Evolutionary conservation across 2,113 vertebrate genomes (phyloP).

Genomic region (Nerophis lumbriciformis): DNA sequence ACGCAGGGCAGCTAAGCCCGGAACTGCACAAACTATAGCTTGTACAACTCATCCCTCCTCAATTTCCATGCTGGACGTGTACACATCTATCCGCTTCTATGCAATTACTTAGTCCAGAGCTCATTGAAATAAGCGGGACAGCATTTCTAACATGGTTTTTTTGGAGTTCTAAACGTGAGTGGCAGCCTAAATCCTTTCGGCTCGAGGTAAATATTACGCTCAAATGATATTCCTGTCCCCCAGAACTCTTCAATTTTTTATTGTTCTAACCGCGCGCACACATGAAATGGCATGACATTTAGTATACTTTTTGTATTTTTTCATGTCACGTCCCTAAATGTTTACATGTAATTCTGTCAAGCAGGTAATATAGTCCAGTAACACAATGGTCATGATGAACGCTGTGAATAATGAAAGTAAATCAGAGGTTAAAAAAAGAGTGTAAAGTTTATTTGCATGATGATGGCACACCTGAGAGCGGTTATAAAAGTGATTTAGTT

Average conservation of each 20-base stretch:
- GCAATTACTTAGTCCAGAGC: slow-evolving; percentile 34
- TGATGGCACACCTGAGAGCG: neutral
- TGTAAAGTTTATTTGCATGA: neutral
- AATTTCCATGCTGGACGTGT: slow-evolving; percentile 49
- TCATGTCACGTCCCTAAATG: too few relatives aligned
- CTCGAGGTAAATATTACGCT: slow-evolving; percentile 11
- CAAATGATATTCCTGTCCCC: slow-evolving; percentile 13
- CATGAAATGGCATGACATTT: too few relatives aligned
- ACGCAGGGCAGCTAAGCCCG: slow-evolving; percentile 79
- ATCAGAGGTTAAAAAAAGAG: neutral
- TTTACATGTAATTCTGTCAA: neutral
- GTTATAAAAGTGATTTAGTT: slow-evolving; percentile 17
- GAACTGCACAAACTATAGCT: slow-evolving; percentile 33
- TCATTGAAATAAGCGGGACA: slow-evolving; percentile 24
- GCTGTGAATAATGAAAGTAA: neutral
- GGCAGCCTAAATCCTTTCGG: slow-evolving; percentile 12
- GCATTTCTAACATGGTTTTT: slow-evolving; percentile 21
- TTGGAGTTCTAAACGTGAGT: slow-evolving; percentile 20
- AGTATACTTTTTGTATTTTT: neutral
- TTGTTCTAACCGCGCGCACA: too few relatives aligned
- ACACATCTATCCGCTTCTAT: slow-evolving; percentile 40
- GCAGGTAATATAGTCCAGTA: neutral
- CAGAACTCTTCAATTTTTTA: neutral
- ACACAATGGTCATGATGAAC: neutral
- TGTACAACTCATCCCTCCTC: slow-evolving; percentile 22